These are phyloP conservation scores for Epirrhoe tristata DNA, from an alignment of 2,888 invertebrate species.

Conservation along the genomic window DNA sequence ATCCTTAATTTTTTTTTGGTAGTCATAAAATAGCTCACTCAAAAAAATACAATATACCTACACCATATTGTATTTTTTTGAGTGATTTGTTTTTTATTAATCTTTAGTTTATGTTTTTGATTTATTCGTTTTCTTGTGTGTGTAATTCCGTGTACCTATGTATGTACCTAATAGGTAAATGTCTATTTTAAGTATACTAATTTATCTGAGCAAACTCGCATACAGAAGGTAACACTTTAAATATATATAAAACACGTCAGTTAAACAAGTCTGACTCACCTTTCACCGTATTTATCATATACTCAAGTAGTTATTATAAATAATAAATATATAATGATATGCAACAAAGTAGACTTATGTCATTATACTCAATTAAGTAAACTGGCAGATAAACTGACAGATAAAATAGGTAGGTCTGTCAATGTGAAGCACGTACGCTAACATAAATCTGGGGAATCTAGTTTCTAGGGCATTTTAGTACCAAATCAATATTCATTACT, in stretches of 20 bases:
- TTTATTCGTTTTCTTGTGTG: no score
- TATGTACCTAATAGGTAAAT: no score
- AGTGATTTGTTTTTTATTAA: no score
- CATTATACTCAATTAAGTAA: constrained; percentile 28
- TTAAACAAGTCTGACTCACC: background rate
- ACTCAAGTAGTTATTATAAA: constrained; percentile 11
- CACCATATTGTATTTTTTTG: no score
- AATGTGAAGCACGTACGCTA: constrained; percentile 7
- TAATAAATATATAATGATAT: constrained; percentile 25
- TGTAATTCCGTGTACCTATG: no score
- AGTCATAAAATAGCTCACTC: no score
- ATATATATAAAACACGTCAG: background rate
- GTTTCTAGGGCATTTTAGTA: constrained; percentile 1
- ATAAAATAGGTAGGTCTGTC: constrained; percentile 17
- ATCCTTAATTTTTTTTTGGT: no score
- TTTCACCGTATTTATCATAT: background rate
- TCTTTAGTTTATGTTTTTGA: no score
- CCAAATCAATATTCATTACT: constrained; percentile 18
- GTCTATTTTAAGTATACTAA: no score
- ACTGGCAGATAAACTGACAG: constrained; percentile 1
- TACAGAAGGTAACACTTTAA: no score
- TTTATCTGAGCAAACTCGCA: no score
- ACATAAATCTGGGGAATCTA: constrained; percentile 6
- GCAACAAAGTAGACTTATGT: constrained; percentile 33
- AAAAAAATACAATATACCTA: no score